A percentile compares a stretch with the other conserved stretches of the same genome.
Conservation (phyloP, 2,797 vertebrate species). For the Pithecia hirsuta region DNA sequence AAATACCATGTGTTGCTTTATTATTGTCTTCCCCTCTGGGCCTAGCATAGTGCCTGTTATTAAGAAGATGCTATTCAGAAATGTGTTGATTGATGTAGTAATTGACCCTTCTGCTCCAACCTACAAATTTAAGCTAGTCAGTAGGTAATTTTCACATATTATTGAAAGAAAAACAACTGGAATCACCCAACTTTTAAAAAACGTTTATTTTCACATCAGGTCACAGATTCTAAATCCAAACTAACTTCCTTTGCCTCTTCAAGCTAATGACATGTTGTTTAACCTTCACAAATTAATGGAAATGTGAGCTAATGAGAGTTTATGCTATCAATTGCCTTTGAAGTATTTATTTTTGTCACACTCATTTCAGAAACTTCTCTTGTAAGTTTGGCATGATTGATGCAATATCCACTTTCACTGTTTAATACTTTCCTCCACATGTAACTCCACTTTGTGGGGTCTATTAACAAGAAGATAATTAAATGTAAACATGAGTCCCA, state of each 20-base stretch:
- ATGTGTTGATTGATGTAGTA: not conserved
- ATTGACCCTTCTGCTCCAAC: not conserved
- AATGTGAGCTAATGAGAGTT: conserved; percentile 24
- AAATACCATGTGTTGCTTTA: not conserved
- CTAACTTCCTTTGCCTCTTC: not conserved
- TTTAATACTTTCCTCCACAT: not conserved
- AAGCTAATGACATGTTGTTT: conserved; percentile 32
- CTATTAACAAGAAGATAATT: conserved; percentile 60
- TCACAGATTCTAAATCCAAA: conserved; percentile 14
- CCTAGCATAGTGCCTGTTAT: not conserved
- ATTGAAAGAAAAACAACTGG: conserved; percentile 33
- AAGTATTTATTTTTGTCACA: conserved; percentile 6
- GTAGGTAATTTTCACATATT: not conserved
- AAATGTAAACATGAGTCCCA: conserved; percentile 35
- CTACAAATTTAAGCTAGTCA: conserved; percentile 3
- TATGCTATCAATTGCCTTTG: conserved; percentile 34
- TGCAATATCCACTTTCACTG: conserved; percentile 16
- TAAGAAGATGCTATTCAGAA: not conserved
- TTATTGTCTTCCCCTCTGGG: not conserved
- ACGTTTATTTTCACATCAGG: not conserved
- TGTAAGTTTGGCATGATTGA: conserved; percentile 1
- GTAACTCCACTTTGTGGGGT: not conserved
- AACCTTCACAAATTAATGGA: conserved; percentile 40
- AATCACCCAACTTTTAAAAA: not conserved
- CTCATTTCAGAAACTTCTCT: conserved; percentile 52